Evolutionary conservation across 2,797 vertebrate species (phyloP).

Genomic region (Poeciliopsis paucimaculata): DNA sequence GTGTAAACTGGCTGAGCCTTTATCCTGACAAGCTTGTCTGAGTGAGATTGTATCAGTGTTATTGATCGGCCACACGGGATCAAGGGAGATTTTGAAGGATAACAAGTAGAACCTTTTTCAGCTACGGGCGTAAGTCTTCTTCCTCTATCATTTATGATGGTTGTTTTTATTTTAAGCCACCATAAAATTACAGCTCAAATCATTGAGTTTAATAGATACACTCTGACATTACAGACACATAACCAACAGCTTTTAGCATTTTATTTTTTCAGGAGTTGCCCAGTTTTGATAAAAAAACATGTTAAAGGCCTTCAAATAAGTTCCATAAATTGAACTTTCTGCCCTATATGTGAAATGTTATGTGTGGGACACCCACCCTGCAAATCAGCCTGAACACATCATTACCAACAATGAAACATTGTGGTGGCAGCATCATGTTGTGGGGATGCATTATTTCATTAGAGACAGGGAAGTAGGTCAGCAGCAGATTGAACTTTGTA

Average conservation of each 20-base stretch:
- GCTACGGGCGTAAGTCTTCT: background rate
- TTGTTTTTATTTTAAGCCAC: background rate
- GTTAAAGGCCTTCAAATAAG: background rate
- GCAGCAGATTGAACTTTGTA: background rate
- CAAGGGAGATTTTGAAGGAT: background rate
- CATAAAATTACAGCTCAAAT: background rate
- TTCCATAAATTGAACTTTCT: background rate
- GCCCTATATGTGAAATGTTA: background rate
- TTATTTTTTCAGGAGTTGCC: background rate
- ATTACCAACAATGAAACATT: background rate
- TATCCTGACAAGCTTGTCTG: slow-evolving; percentile 4
- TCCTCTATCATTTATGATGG: slow-evolving; percentile 8
- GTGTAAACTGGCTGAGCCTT: slow-evolving; percentile 3
- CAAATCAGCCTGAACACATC: background rate
- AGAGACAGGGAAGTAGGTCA: background rate
- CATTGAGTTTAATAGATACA: slow-evolving; percentile 1
- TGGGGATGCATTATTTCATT: background rate
- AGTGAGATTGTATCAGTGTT: slow-evolving; percentile 1
- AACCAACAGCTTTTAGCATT: background rate
- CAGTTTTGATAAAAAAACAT: background rate
- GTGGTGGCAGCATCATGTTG: background rate
- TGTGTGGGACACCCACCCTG: background rate
- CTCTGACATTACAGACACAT: background rate
- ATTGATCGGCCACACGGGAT: slow-evolving; percentile 18
- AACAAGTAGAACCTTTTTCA: slow-evolving; percentile 5